A percentile compares a stretch with the other conserved stretches of the same genome.
Evolutionary conservation across 1,140 invertebrate species (phyloP).

Genomic region (Sinonovacula constricta): DNA sequence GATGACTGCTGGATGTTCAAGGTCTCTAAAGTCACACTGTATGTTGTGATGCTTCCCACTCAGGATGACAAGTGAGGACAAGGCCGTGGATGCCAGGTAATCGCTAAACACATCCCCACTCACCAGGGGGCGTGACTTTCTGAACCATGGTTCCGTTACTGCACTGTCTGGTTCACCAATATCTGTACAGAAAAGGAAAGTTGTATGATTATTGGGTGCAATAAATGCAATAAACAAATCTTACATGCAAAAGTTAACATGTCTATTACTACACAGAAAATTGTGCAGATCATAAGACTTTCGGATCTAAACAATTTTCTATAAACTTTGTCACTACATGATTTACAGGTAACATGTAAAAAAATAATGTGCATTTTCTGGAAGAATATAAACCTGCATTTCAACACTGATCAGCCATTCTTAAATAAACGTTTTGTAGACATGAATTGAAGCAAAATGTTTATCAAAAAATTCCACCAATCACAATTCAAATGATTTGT

Average conservation of each 20-base stretch:
- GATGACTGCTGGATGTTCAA: slow-evolving; percentile 56
- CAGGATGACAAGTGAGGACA: slow-evolving; percentile 86
- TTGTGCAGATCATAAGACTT: background rate
- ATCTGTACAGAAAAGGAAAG: slow-evolving; percentile 56
- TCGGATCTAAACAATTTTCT: background rate
- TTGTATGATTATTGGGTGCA: background rate
- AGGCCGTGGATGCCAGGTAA: slow-evolving; percentile 87
- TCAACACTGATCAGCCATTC: no score
- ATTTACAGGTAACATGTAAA: no score
- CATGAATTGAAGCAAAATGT: no score
- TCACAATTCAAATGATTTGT: no score
- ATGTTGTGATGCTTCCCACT: slow-evolving; percentile 87
- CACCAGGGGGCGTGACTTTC: slow-evolving; percentile 85
- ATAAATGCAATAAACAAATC: background rate
- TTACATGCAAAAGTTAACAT: background rate
- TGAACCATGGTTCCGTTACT: slow-evolving; percentile 82
- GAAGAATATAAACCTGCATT: no score
- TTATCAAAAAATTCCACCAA: no score
- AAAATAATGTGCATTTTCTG: no score
- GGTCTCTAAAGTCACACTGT: slow-evolving; percentile 83
- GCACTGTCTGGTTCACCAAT: slow-evolving; percentile 55
- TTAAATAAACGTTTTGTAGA: no score
- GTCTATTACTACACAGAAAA: background rate
- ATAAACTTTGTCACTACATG: background rate
- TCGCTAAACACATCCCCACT: slow-evolving; percentile 86